A percentile compares a stretch with the other conserved stretches of the same genome.
These are phyloP conservation scores for Hymenopus coronatus DNA, from an alignment of 2,888 invertebrate species.

Conservation along the genomic window DNA sequence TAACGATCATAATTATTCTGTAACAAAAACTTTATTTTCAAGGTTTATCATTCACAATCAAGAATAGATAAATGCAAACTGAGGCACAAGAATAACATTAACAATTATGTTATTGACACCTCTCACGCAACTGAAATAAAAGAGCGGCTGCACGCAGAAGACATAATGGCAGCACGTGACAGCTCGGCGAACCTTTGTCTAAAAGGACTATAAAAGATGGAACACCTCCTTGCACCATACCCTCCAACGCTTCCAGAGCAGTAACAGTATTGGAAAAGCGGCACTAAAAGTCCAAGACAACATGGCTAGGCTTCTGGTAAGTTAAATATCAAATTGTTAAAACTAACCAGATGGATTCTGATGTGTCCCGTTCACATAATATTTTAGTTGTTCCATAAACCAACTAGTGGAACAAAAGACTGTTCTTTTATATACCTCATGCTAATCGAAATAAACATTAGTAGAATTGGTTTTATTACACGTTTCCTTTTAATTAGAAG, in stretches of 20 bases:
- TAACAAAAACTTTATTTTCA: no score
- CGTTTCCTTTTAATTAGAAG: no score
- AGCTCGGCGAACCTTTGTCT: background rate
- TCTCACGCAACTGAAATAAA: background rate
- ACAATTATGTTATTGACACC: background rate
- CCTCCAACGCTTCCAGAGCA: background rate
- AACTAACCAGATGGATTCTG: no score
- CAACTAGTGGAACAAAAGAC: no score
- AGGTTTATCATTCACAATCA: no score
- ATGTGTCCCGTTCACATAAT: no score
- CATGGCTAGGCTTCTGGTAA: background rate
- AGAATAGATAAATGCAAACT: no score
- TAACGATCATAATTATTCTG: no score
- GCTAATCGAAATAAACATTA: no score
- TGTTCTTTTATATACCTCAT: no score
- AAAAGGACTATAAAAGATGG: background rate
- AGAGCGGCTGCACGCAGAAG: background rate
- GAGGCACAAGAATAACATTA: background rate
- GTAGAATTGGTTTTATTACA: no score
- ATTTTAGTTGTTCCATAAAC: no score
- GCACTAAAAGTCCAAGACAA: background rate
- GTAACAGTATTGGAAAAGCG: background rate
- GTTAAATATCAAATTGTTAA: background rate
- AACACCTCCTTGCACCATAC: background rate
- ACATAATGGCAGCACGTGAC: background rate